Base-by-base conservation (phyloP, 1,140 invertebrate genomes). In the Lanistes nyassanus region DNA sequence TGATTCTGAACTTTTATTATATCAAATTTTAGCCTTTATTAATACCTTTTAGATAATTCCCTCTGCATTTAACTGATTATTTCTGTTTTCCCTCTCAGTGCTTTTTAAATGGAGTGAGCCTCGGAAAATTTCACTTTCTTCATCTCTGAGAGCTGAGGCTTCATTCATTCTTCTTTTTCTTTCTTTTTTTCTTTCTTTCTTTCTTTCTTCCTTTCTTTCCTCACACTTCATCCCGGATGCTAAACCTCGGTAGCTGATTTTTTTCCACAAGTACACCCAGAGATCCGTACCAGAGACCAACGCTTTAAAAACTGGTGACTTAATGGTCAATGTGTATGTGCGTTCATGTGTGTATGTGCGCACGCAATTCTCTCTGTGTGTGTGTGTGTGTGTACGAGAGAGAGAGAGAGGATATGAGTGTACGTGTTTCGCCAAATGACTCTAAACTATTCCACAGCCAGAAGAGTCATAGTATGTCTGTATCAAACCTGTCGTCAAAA, bases 281-380 rank as follows among this genome's bases (percentile, higher is more conserved):
- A n/a, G n/a, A n/a, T n/a, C n/a, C n/a, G n/a, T n/a, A n/a, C n/a
- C n/a, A n/a, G 53, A n/a, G n/a, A 55, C 53, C 53, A n/a, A 55
- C 53, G 53, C n/a, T n/a, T n/a, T 55, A n/a, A 55, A n/a, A 55
- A n/a, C 53, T n/a, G 53, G 53, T 16, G 53, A n/a, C 56, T 60
- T 29, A 7, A n/a, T 55, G 13, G 53, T 55, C 13, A 23, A 60
- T 60, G 56, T 29, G 56, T 29, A 60, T 60, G 56, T 60, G 56
- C 31, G 56, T 60, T 23, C 31, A 29, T 60, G 56, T 60, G 56
- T 60, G 56, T 60, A 29, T 60, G 56, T 60, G 56, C 31, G 56
- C 21, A 29, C 31, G 56, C 21, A 29, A 7, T 5, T 60, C 23
- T 21, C 23, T 60, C 23, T 21, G 56, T 60, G 56, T 21, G 56